A percentile compares a stretch with the other conserved stretches of the same genome.
These are phyloP conservation scores for Diarsia rubi DNA, from an alignment of 2,888 invertebrate genomes.

Conservation along the genomic window DNA sequence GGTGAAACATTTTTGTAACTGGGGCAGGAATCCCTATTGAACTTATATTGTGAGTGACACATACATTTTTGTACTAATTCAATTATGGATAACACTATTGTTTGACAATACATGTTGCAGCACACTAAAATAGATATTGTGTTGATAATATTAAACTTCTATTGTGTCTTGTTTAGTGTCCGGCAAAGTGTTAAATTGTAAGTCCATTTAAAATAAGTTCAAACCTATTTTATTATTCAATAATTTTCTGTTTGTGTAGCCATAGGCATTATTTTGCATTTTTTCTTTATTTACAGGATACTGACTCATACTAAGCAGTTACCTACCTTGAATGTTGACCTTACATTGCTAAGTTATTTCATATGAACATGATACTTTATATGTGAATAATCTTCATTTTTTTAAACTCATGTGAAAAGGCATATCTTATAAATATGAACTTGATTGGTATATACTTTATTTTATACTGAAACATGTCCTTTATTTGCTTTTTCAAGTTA, in stretches of 20 bases:
- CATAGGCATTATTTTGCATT: not conserved
- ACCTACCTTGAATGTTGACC: not conserved
- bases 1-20: slow-evolving; percentile 9
- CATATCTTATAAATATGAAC: not conserved
- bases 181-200: slow-evolving; percentile 14
- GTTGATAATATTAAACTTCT: not conserved
- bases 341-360: not conserved
- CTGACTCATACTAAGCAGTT: not conserved
- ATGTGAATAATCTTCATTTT: not conserved
- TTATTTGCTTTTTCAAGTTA: not conserved
- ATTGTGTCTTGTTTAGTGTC: not conserved
- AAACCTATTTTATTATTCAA: not conserved
- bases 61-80: slow-evolving; percentile 23
- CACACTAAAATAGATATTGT: not conserved
- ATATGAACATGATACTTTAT: not conserved
- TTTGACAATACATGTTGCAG: slow-evolving; percentile 5
- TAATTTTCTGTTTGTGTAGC: slow-evolving; percentile 10
- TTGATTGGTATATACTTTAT: not conserved
- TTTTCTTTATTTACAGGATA: not conserved
- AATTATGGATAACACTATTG: not conserved
- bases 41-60: slow-evolving; percentile 37
- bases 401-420: not conserved
- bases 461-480: slow-evolving; percentile 2
- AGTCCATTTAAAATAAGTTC: slow-evolving; percentile 10
- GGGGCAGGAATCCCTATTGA: slow-evolving; percentile 32